phyloP scores from a whole-genome alignment of 2,888 invertebrate genomes.

The Geotrupes spiniger region DNA sequence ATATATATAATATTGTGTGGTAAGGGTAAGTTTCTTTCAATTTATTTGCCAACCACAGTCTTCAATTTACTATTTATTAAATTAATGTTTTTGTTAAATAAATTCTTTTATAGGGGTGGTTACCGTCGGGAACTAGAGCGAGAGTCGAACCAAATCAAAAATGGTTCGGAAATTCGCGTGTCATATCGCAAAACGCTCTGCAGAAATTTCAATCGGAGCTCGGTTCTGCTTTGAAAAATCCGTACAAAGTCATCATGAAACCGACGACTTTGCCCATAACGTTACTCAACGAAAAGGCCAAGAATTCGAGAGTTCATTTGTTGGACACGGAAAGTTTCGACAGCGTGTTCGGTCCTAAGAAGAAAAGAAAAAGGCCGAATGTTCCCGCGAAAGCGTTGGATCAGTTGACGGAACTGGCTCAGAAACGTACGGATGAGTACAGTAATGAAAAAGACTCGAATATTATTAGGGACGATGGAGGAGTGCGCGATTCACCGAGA shows the following conservation, averaged over 20 bases:
- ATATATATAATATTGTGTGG: too few species aligned
- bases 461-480: conserved; percentile 75
- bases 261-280: conserved; percentile 94
- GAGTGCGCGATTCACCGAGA: conserved; percentile 74
- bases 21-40: too few species aligned
- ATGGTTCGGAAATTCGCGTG: conserved; percentile 99
- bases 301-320: conserved; percentile 88
- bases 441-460: conserved; percentile 80
- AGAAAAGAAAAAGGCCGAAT: conserved; percentile 87
- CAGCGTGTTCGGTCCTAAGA: conserved; percentile 93
- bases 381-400: conserved; percentile 72
- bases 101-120: conserved; percentile 61
- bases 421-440: conserved; percentile 72
- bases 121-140: conserved; percentile 86
- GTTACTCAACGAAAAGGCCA: conserved; percentile 86
- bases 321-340: conserved; percentile 94
- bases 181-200: conserved; percentile 87
- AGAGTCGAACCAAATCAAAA: conserved; percentile 96
- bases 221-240: conserved; percentile 90
- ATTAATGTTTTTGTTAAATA: too few species aligned
- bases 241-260: conserved; percentile 96
- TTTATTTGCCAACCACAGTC: too few species aligned
- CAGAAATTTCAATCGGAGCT: conserved; percentile 93
- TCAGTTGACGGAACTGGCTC: conserved; percentile 71
- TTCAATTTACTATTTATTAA: too few species aligned